Percentiles rank a stretch among this genome's conserved stretches.
phyloP scores from a whole-genome alignment of 2,797 vertebrate species.

The Platyrinchus mystaceus region DNA sequence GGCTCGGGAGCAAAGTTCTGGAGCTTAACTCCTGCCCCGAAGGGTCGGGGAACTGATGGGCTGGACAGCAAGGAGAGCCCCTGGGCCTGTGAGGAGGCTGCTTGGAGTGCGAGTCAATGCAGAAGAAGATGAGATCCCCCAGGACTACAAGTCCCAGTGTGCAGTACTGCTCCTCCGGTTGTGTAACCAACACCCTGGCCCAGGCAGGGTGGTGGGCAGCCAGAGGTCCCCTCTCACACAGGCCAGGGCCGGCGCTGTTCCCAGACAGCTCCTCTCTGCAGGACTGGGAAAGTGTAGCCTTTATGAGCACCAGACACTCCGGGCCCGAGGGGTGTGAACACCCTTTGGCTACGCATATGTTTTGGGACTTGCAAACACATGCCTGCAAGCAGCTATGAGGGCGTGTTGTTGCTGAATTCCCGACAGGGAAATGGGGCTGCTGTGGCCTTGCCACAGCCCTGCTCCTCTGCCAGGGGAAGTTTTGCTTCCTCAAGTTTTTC shows the following conservation, averaged over 20 bases:
- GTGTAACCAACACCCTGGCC: background rate
- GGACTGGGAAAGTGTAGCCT: background rate
- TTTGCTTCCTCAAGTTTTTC: background rate
- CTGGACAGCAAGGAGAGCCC: too few species aligned
- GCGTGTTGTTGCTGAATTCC: background rate
- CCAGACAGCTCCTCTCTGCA: accelerated
- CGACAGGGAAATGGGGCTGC: background rate
- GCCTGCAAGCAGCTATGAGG: accelerated
- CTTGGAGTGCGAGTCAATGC: accelerated
- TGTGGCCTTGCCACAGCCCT: accelerated
- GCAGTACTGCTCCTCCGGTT: background rate
- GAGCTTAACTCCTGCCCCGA: accelerated
- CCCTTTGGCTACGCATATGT: accelerated
- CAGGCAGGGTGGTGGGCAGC: accelerated
- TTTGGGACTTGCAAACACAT: background rate
- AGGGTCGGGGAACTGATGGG: background rate
- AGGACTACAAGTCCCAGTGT: background rate
- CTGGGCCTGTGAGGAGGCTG: background rate
- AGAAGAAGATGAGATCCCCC: accelerated
- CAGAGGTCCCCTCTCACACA: accelerated
- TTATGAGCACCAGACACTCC: accelerated
- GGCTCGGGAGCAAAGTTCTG: accelerated
- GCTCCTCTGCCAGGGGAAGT: background rate
- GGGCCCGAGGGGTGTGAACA: accelerated
- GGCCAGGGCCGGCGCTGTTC: background rate